Evolutionary conservation across 2,797 vertebrate species (phyloP).

Genomic region (Mus minutoides): DNA sequence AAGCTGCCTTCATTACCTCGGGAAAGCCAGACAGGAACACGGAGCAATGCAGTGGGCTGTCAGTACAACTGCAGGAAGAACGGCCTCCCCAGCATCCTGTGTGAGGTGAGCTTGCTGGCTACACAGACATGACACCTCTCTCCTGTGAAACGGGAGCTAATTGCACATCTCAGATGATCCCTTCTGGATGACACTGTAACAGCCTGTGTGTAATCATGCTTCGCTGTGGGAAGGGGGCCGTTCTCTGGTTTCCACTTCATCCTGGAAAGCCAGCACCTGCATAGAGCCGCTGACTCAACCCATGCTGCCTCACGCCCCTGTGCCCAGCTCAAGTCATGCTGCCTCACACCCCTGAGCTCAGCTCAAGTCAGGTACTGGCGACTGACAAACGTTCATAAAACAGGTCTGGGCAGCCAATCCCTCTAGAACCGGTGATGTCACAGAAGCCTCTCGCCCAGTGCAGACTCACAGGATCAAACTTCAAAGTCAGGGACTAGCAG

Average conservation of each 20-base stretch:
- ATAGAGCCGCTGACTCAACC: slow-evolving; percentile 25
- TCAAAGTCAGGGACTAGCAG: background rate
- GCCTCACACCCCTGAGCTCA: background rate
- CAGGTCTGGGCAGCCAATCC: background rate
- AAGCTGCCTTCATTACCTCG: slow-evolving; percentile 75
- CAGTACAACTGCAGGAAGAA: slow-evolving; percentile 73
- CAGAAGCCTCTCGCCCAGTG: no score
- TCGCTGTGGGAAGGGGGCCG: slow-evolving; percentile 23
- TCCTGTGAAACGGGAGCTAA: slow-evolving; percentile 49
- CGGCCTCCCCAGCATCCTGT: slow-evolving; percentile 59
- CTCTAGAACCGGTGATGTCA: background rate
- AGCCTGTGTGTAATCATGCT: slow-evolving; percentile 33
- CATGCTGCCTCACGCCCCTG: no score
- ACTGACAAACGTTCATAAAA: background rate
- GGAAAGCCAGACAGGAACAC: slow-evolving; percentile 71
- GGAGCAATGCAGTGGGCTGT: slow-evolving; percentile 62
- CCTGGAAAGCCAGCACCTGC: background rate
- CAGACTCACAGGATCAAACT: background rate
- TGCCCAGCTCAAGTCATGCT: background rate
- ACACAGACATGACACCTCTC: slow-evolving; percentile 32
- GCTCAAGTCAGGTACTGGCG: background rate
- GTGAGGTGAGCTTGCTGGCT: slow-evolving; percentile 29
- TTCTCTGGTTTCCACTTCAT: background rate
- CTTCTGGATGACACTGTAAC: slow-evolving; percentile 41
- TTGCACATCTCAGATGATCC: slow-evolving; percentile 65